A percentile compares a stretch with the other conserved stretches of the same genome.
Conservation (phyloP, 2,797 vertebrate species). For the Enteromius paludinosus region DNA sequence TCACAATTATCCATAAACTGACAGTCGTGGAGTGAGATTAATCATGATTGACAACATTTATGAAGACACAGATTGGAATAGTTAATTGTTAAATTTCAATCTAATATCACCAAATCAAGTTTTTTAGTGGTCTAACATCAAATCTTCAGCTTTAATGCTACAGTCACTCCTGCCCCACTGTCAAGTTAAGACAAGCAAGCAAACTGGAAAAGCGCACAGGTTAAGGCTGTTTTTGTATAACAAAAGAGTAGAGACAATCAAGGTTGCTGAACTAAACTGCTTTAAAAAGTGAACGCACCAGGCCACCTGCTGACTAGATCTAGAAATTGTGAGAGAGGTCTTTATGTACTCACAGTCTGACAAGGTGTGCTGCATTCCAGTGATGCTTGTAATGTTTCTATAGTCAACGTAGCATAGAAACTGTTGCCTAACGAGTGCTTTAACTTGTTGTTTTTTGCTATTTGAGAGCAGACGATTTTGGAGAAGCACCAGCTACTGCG, state of each 20-base stretch:
- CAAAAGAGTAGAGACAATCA: neutral
- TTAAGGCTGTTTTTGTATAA: neutral
- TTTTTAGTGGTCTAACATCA: neutral
- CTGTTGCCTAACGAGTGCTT: slow-evolving; percentile 14
- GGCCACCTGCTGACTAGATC: slow-evolving; percentile 11
- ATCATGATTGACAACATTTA: neutral
- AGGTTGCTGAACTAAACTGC: neutral
- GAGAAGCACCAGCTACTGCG: slow-evolving; percentile 72
- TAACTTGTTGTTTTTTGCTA: slow-evolving; percentile 44
- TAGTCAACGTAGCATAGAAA: neutral
- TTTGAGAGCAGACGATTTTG: slow-evolving; percentile 76
- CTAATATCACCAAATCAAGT: neutral
- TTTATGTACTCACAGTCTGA: neutral
- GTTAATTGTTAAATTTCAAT: neutral
- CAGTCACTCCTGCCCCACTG: neutral
- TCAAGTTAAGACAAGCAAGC: neutral
- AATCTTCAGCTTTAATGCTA: neutral
- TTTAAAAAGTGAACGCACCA: neutral
- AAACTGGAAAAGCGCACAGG: neutral
- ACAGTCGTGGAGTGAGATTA: neutral
- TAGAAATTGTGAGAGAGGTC: slow-evolving; percentile 10
- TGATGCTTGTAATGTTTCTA: slow-evolving; percentile 23
- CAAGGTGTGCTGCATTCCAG: slow-evolving; percentile 48
- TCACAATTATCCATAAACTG: neutral
- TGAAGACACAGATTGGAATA: too few relatives aligned